Conservation (phyloP, 2,113 vertebrate species). For the Chascanopsetta lugubris region DNA sequence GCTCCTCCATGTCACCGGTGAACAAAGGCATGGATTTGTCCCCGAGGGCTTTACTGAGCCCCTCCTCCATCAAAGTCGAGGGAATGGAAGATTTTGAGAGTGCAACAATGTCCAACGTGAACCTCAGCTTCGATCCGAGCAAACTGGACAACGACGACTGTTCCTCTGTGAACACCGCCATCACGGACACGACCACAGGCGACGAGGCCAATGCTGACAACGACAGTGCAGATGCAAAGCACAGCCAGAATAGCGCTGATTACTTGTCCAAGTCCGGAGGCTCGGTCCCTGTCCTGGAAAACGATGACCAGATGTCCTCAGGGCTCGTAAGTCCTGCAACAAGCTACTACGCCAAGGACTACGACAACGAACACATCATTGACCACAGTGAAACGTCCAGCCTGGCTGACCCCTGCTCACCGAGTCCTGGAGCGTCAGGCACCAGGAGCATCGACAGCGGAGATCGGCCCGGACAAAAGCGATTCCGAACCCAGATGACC, state of each 20-base stretch:
- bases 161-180: slow-evolving; percentile 97
- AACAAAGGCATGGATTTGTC: slow-evolving; percentile 95
- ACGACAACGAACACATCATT: slow-evolving; percentile 95
- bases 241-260: slow-evolving; percentile 86
- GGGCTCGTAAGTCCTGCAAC: slow-evolving; percentile 97
- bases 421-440: slow-evolving; percentile 92
- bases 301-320: slow-evolving; percentile 97
- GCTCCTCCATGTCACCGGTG: slow-evolving; percentile 91
- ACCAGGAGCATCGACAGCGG: slow-evolving; percentile 91
- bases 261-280: slow-evolving; percentile 91
- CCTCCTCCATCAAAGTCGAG: slow-evolving; percentile 97
- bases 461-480: slow-evolving; percentile 96
- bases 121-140: slow-evolving; percentile 92
- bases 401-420: slow-evolving; percentile 96
- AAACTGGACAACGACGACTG: slow-evolving; percentile 99
- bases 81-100: slow-evolving; percentile 97
- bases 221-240: slow-evolving; percentile 94
- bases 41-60: slow-evolving; percentile 91
- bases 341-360: slow-evolving; percentile 95
- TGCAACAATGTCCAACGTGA: slow-evolving; percentile 93
- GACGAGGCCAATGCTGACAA: slow-evolving; percentile 97
- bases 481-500: slow-evolving; percentile 98
- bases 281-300: slow-evolving; percentile 87
- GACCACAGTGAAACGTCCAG: slow-evolving; percentile 99
- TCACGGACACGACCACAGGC: slow-evolving; percentile 98